phyloP scores from a whole-genome alignment of 1,140 invertebrate species.

The Holcopasites calliopsidis region DNA sequence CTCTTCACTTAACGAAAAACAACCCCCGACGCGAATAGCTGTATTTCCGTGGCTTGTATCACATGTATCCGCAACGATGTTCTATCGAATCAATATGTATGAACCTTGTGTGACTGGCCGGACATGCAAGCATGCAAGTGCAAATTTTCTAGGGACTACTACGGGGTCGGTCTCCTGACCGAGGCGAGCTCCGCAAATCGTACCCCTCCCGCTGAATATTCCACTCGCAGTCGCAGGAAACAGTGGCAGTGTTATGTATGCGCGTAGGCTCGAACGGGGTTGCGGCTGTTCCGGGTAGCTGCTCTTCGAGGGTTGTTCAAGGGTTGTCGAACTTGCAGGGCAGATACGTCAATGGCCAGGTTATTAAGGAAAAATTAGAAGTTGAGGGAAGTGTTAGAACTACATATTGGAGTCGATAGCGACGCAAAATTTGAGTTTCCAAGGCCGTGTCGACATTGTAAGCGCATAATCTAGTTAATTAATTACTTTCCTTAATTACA shows the following conservation, averaged over 20 bases:
- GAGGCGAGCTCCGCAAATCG: constrained; percentile 11
- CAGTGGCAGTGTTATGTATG: constrained; percentile 19
- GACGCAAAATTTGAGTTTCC: neutral
- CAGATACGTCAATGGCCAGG: no score
- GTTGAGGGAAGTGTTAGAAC: no score
- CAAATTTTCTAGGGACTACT: constrained; percentile 44
- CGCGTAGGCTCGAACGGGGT: constrained; percentile 38
- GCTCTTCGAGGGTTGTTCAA: constrained; percentile 24
- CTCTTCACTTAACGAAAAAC: no score
- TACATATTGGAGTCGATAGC: neutral
- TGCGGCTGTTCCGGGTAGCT: constrained; percentile 29
- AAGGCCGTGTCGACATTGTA: neutral
- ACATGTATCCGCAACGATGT: neutral
- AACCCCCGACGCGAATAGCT: no score
- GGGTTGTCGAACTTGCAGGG: no score
- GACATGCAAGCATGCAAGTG: constrained; percentile 9
- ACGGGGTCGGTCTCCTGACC: constrained; percentile 23
- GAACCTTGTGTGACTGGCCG: neutral
- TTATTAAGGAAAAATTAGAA: no score
- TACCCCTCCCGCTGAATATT: constrained; percentile 43
- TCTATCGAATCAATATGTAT: constrained; percentile 12
- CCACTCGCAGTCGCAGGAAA: constrained; percentile 45
- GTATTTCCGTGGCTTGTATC: neutral
- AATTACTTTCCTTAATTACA: neutral
- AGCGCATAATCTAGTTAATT: neutral